Percentiles rank a stretch among this genome's conserved stretches.
Conservation (phyloP, 2,888 invertebrate genomes). For the Operophtera brumata region DNA sequence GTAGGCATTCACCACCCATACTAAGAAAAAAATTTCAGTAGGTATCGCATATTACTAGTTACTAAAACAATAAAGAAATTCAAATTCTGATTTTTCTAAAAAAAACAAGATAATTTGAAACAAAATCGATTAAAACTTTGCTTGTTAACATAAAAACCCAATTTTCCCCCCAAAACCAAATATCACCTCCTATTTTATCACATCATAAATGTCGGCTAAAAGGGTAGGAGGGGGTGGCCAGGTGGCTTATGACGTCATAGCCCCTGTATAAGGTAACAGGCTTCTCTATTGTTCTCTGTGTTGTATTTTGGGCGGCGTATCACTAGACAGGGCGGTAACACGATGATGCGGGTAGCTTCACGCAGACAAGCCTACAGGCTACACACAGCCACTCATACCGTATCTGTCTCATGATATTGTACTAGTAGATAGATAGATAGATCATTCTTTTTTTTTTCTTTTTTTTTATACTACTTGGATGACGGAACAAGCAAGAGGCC, state of each 20-base stretch:
- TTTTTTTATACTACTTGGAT: too few relatives aligned
- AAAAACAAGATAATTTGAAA: background rate
- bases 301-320: background rate
- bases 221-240: conserved; percentile 23
- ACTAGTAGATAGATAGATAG: too few relatives aligned
- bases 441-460: too few relatives aligned
- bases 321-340: background rate
- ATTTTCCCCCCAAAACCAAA: conserved; percentile 7
- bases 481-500: too few relatives aligned
- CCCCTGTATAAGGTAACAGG: conserved; percentile 14
- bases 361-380: background rate
- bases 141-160: conserved; percentile 12
- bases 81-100: too few relatives aligned
- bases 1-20: too few relatives aligned
- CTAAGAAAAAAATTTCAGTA: too few relatives aligned
- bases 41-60: too few relatives aligned
- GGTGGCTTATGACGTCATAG: conserved; percentile 30
- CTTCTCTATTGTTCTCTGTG: conserved; percentile 12
- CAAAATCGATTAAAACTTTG: conserved; percentile 4
- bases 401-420: too few relatives aligned
- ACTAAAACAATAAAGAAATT: too few relatives aligned
- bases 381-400: background rate
- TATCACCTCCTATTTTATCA: conserved; percentile 19
- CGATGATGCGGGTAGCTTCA: background rate
- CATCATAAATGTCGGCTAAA: conserved; percentile 21